Conservation (phyloP, 1,140 invertebrate genomes). For the Drosophila hydei region DNA sequence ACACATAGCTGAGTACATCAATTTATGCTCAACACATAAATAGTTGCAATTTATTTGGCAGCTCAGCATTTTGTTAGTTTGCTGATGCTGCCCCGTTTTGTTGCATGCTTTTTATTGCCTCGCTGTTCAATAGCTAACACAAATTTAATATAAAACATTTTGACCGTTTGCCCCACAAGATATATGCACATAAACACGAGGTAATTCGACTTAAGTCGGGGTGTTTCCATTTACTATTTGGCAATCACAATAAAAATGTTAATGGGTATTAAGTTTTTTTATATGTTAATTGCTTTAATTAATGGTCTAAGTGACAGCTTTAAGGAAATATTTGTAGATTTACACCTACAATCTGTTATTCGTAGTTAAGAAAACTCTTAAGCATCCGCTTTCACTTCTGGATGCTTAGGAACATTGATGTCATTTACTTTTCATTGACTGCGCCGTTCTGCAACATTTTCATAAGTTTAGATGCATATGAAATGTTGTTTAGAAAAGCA, state of each 20-base stretch:
- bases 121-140: conserved; percentile 39
- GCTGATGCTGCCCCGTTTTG: conserved; percentile 12
- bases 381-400: too few species aligned
- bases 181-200: conserved; percentile 17
- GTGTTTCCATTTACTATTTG: neutral
- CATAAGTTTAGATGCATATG: too few species aligned
- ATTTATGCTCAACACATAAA: conserved; percentile 69
- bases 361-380: too few species aligned
- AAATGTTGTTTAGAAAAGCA: too few species aligned
- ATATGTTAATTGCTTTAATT: too few species aligned
- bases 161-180: conserved; percentile 46
- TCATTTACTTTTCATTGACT: too few species aligned
- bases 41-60: conserved; percentile 74
- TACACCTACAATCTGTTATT: too few species aligned
- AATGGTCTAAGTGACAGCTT: too few species aligned
- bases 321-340: too few species aligned
- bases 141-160: conserved; percentile 76
- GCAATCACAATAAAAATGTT: neutral
- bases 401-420: too few species aligned
- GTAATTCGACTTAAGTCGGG: neutral
- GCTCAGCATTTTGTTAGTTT: conserved; percentile 33
- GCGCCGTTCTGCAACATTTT: too few species aligned
- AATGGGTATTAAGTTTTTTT: too few species aligned
- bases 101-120: conserved; percentile 30
- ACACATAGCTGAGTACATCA: conserved; percentile 31